phyloP scores from a whole-genome alignment of 2,113 vertebrate genomes.

The Sander lucioperca region DNA sequence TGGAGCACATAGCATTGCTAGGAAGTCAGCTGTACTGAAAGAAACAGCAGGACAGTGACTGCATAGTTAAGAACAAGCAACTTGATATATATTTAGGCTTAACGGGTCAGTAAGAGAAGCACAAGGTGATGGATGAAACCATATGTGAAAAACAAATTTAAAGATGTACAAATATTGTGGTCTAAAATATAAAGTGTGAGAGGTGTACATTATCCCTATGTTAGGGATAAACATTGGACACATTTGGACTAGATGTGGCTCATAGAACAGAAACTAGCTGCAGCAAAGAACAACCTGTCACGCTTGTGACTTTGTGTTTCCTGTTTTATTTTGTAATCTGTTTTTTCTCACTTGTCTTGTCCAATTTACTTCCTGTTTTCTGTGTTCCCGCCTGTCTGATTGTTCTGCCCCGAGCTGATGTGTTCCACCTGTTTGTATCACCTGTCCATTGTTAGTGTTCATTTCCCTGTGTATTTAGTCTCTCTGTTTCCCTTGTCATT shows the following conservation, averaged over 20 bases:
- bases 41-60: background rate
- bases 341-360: too few species aligned
- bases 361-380: too few species aligned
- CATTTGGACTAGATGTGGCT: constrained; percentile 5
- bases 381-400: too few species aligned
- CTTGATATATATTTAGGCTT: background rate
- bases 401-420: too few species aligned
- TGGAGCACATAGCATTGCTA: background rate
- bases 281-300: background rate
- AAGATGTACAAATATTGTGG: background rate
- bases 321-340: too few species aligned
- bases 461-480: too few species aligned
- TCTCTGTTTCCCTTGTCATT: too few species aligned
- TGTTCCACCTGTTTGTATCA: too few species aligned
- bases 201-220: background rate
- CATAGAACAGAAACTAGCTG: background rate
- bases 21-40: background rate
- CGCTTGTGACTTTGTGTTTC: too few species aligned
- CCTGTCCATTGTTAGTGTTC: too few species aligned
- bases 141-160: background rate
- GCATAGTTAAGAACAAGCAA: background rate
- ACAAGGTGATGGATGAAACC: background rate
- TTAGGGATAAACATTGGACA: background rate
- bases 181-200: background rate
- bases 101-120: background rate